Base-by-base conservation (phyloP, 2,888 invertebrate genomes). In the Caenorhabditis virilis region DNA sequence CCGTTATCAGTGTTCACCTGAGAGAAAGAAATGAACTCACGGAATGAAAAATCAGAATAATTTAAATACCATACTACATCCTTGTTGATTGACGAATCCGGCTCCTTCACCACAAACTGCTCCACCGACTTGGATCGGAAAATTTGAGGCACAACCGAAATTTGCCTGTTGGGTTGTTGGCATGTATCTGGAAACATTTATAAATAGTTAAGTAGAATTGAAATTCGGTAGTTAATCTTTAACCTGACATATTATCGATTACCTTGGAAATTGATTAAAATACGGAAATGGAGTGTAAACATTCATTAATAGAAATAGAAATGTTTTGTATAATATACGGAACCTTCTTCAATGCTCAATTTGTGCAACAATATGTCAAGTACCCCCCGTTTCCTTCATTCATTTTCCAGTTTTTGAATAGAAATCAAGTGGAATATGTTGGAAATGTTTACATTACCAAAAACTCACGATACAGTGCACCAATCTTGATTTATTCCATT, bases 391-490 rank as follows among this genome's bases (percentile, higher is more conserved):
- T n/a, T n/a, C n/a, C n/a, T n/a, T n/a, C n/a, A n/a, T n/a, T n/a
- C n/a, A n/a, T n/a, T n/a, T n/a, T n/a, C n/a, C n/a, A n/a, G n/a
- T n/a, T n/a, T n/a, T n/a, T n/a, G n/a, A n/a, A n/a, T n/a, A n/a
- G n/a, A n/a, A n/a, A n/a, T n/a, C n/a, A n/a, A n/a, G n/a, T n/a
- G n/a, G n/a, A n/a, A n/a, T n/a, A n/a, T n/a, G n/a, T n/a, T n/a
- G n/a, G n/a, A n/a, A n/a, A n/a, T n/a, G n/a, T n/a, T n/a, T n/a
- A n/a, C n/a, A n/a, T n/a, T n/a, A n/a, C n/a, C 11, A 42, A 47
- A 51, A 52, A 65, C 65, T 56, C 15, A 65, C 60, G 66, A 57
- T 23, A 66, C 66, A 2, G 66, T 57, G 42, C 66, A 66, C 66
- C 66, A 66, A 39, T 66, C 66, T 18, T 57, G 20, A 26, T 61